These are phyloP conservation scores for Capromys pilorides DNA, from an alignment of 2,797 vertebrate species.

Conservation along the genomic window DNA sequence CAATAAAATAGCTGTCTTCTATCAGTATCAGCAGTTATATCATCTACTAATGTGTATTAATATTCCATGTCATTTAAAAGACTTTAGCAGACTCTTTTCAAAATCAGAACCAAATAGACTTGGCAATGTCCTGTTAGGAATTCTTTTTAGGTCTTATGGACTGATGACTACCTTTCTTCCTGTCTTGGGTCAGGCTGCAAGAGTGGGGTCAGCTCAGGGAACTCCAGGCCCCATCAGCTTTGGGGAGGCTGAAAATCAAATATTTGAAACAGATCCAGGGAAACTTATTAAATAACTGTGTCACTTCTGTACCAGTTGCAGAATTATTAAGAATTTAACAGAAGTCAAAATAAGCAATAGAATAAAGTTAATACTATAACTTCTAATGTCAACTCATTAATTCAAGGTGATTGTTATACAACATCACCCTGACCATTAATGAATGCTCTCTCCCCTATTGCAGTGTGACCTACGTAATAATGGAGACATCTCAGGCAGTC, in stretches of 20 bases:
- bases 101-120: neutral
- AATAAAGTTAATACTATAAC: conserved; percentile 47
- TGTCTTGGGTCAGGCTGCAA: neutral
- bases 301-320: neutral
- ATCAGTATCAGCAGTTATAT: conserved; percentile 43
- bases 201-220: neutral
- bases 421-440: conserved; percentile 52
- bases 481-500: neutral
- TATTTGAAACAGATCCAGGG: neutral
- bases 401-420: conserved; percentile 46
- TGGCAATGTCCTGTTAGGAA: neutral
- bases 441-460: conserved; percentile 6
- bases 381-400: conserved; percentile 61
- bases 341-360: neutral
- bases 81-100: neutral
- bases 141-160: neutral
- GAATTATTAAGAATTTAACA: neutral
- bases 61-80: conserved; percentile 6
- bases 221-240: neutral
- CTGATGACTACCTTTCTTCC: neutral
- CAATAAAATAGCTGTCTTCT: conserved; percentile 4
- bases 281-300: conserved; percentile 8
- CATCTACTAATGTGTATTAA: neutral
- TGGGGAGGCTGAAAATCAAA: neutral
- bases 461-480: conserved; percentile 47